These are phyloP conservation scores for Ophion ventricosus DNA, from an alignment of 2,888 invertebrate genomes.

Conservation along the genomic window DNA sequence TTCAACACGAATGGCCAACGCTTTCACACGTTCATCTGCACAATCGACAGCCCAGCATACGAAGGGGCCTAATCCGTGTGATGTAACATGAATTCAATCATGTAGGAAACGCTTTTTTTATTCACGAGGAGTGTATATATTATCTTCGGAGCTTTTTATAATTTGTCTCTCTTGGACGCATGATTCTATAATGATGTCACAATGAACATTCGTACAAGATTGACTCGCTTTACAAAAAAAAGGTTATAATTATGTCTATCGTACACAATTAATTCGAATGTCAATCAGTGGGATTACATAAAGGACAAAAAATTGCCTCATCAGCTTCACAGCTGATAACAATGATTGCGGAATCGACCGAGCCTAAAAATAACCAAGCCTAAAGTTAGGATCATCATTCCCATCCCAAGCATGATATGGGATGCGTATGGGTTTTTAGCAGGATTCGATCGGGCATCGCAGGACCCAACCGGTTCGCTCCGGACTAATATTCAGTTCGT, in stretches of 20 bases:
- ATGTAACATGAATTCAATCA: neutral
- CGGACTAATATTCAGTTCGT: constrained; percentile 35
- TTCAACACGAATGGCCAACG: constrained; percentile 42
- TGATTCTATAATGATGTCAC: neutral
- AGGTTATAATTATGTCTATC: neutral
- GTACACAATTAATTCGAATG: constrained; percentile 2
- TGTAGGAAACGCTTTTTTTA: constrained; percentile 5
- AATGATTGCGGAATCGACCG: constrained; percentile 64
- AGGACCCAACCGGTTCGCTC: constrained; percentile 29
- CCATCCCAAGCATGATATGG: constrained; percentile 56
- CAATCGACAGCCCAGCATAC: neutral
- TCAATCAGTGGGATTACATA: constrained; percentile 51
- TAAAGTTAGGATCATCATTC: constrained; percentile 65
- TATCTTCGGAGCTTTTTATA: neutral
- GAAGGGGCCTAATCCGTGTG: constrained; percentile 10
- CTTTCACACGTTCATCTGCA: constrained; percentile 39
- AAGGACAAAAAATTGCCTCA: constrained; percentile 62
- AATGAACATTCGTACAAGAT: neutral
- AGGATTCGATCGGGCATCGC: constrained; percentile 49
- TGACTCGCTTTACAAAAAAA: neutral
- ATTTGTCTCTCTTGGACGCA: neutral
- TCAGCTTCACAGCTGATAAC: constrained; percentile 65
- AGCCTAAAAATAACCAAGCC: constrained; percentile 52
- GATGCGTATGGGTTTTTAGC: constrained; percentile 61
- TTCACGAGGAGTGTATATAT: neutral